Conservation (phyloP, 2,888 invertebrate genomes). For the Sarcophaga caerulescens region DNA sequence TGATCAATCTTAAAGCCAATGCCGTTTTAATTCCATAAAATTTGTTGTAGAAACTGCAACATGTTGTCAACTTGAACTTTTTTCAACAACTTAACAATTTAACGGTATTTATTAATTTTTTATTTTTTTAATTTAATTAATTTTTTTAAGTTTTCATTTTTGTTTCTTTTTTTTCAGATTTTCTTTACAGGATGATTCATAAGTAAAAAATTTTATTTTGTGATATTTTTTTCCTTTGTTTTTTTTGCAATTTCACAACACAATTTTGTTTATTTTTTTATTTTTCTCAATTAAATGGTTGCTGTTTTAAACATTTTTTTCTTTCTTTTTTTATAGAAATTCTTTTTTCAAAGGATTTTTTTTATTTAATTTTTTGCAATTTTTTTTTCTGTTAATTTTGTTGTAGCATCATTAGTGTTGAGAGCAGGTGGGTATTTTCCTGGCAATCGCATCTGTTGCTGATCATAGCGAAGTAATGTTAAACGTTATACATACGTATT, state of each 20-base stretch:
- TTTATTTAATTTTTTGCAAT: slow-evolving; percentile 21
- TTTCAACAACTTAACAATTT: not conserved
- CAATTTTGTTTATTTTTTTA: slow-evolving; percentile 1
- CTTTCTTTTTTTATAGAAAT: not conserved
- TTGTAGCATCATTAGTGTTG: not conserved
- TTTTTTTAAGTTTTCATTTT: slow-evolving; percentile 14
- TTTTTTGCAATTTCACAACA: not conserved
- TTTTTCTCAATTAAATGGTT: too few species aligned
- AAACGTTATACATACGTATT: slow-evolving; percentile 7
- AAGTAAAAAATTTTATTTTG: slow-evolving; percentile 27
- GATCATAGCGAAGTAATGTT: not conserved
- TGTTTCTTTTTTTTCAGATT: not conserved
- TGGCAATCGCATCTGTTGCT: not conserved
- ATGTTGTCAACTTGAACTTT: not conserved
- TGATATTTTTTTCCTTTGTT: not conserved
- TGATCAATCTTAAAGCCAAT: not conserved
- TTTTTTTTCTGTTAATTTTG: slow-evolving; percentile 4
- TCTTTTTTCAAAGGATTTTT: not conserved
- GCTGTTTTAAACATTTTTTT: too few species aligned
- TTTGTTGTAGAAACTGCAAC: not conserved
- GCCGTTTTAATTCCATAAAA: not conserved
- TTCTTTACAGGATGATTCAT: slow-evolving; percentile 38
- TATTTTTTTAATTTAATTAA: slow-evolving; percentile 1
- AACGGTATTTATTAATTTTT: not conserved
- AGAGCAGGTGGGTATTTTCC: slow-evolving; percentile 59